Evolutionary conservation across 2,888 invertebrate genomes (phyloP).

Genomic region (Pelosia muscerda): DNA sequence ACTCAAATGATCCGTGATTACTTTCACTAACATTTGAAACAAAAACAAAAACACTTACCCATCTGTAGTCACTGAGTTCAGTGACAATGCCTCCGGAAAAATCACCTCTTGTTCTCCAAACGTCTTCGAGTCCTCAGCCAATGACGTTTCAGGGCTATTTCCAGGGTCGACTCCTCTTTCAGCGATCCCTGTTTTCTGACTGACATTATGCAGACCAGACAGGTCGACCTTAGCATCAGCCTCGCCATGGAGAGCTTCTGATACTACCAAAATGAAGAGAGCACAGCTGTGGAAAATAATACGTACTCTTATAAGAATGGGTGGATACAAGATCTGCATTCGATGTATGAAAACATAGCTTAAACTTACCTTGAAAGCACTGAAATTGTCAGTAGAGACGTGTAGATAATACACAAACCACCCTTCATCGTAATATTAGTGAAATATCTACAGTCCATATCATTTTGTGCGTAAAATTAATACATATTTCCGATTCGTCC

Average conservation of each 20-base stretch:
- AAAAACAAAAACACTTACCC: slow-evolving; percentile 75
- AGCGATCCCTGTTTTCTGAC: slow-evolving; percentile 63
- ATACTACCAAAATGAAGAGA: slow-evolving; percentile 87
- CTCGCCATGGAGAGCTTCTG: slow-evolving; percentile 82
- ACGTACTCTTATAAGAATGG: slow-evolving; percentile 24
- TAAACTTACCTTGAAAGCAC: slow-evolving; percentile 85
- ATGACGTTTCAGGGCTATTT: slow-evolving; percentile 31
- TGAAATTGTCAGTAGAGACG: slow-evolving; percentile 88
- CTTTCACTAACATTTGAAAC: slow-evolving; percentile 43
- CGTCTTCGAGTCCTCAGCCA: slow-evolving; percentile 41
- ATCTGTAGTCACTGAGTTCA: slow-evolving; percentile 86
- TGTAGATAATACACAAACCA: slow-evolving; percentile 86
- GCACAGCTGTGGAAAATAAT: slow-evolving; percentile 81
- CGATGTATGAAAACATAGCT: slow-evolving; percentile 8
- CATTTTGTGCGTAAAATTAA: slow-evolving; percentile 83
- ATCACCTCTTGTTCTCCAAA: slow-evolving; percentile 75
- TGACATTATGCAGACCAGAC: slow-evolving; percentile 80
- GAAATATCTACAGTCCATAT: slow-evolving; percentile 81
- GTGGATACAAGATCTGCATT: not conserved
- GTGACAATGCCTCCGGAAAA: slow-evolving; percentile 82
- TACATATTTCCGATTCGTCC: slow-evolving; percentile 71
- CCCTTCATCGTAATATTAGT: slow-evolving; percentile 88
- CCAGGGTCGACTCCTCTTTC: slow-evolving; percentile 48
- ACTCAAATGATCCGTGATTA: slow-evolving; percentile 33
- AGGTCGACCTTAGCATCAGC: slow-evolving; percentile 69